A percentile compares a stretch with the other conserved stretches of the same genome.
phyloP scores from a whole-genome alignment of 2,888 invertebrate species.

The Alloscopus bannaensis region DNA sequence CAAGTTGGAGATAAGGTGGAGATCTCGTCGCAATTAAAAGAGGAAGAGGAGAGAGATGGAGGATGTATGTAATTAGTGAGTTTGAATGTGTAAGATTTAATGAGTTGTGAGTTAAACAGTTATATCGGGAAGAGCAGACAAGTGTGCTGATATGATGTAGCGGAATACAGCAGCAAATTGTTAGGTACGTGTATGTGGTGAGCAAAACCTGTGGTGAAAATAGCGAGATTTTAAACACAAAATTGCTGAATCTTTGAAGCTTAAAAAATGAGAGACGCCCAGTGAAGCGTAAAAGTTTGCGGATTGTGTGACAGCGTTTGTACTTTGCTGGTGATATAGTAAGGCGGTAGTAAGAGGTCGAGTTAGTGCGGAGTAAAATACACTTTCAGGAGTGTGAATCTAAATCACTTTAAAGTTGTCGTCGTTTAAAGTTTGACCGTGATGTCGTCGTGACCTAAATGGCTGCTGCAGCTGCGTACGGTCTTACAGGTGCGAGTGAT shows the following conservation, averaged over 20 bases:
- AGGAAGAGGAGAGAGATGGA: too few relatives aligned
- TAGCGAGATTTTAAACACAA: too few relatives aligned
- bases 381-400: too few relatives aligned
- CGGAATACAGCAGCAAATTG: neutral
- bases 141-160: neutral
- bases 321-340: too few relatives aligned
- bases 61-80: neutral
- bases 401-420: constrained; percentile 4
- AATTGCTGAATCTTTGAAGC: too few relatives aligned
- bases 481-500: constrained; percentile 66
- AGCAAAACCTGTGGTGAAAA: neutral
- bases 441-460: constrained; percentile 66
- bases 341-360: too few relatives aligned
- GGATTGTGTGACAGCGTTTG: constrained; percentile 22
- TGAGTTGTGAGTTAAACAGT: neutral
- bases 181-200: neutral
- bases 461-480: constrained; percentile 71
- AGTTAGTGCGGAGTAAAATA: too few relatives aligned
- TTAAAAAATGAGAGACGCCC: too few relatives aligned
- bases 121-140: neutral
- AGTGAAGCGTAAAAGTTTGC: constrained; percentile 1
- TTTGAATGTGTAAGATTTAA: neutral
- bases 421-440: constrained; percentile 12
- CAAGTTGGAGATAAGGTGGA: too few relatives aligned
- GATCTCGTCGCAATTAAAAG: too few relatives aligned